Base-by-base conservation (phyloP, 1,140 invertebrate genomes). In the Mamestra configurata region DNA sequence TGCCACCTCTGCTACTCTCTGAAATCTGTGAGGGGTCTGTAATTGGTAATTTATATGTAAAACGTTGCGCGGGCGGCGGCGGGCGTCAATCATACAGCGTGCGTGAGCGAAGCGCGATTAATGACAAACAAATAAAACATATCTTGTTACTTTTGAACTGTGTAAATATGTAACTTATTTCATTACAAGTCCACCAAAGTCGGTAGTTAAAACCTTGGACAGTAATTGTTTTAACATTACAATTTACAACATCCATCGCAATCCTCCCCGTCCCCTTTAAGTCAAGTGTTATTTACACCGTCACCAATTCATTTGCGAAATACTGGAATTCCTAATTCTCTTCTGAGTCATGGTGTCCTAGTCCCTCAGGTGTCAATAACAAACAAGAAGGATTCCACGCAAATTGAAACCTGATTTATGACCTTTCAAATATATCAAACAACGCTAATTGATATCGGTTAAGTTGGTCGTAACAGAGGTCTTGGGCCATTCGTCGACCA, bases 31-130 rank as follows among this genome's bases (percentile, higher is more conserved):
- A 61, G 71, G 43, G 43, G 68, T 15, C 31, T 68, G 75, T 88
- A 86, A 88, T 88, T 86, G 86, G 88, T 91, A 88, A 92, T 92
- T 91, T 92, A 90, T 91, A 92, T 92, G 91, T 90, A 92, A 92
- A 92, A 88, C 87, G 82, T 46, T 81, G 76, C 77, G 83, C 83
- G 81, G 82, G 79, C 84, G 84, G 83, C 82, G 82, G 73, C 43
- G 79, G 18, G 76, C 86, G 89, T 90, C 91, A 90, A 87, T 90
- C 87, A 87, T 82, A 82, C 31, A 11, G 53, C 70, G 70, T 40
- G 77, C 71, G 73, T 46, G 53, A 46, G 55, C 57, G 61, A 57
- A 22, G 13, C 22, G 40, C 68, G 68, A 61, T 61, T 79, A 57
- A 71, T 79, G 49, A 75, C 71, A 57, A 37, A 57, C 53, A 73